Base-by-base conservation (phyloP, 2,797 vertebrate genomes). In the Percopsis omiscomaycus region DNA sequence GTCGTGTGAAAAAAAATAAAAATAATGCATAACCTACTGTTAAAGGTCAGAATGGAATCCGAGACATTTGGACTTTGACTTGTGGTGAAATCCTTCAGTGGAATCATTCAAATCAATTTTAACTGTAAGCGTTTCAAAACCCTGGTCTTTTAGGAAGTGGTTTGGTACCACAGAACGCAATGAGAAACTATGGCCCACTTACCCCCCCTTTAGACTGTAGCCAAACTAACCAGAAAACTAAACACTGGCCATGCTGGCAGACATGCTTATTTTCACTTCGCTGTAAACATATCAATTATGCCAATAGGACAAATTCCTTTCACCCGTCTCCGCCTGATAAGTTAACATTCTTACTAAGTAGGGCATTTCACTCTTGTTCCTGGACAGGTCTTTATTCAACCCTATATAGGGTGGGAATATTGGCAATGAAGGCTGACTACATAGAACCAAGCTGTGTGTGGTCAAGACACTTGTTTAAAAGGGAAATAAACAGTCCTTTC, bases 401-500 rank as follows among this genome's bases (percentile, higher is more conserved):
- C 64, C 61, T 61, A 44, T 61, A 73, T 3, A 62, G 58, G 73
- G 72, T 82, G 73, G 78, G 79, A 78, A 80, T 82, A 32, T 63
- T 10, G 55, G 22, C 63, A 62, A 79, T 32, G 55, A 71, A 74
- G 62, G 72, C 55, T 65, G 66, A 61, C 77, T 28, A 56, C 61
- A 56, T 48, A 56, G 30, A 71, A 56, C 68, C 1, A 1, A 22
- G 22, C 73, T 49, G 29, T 71, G 74, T 77, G 82, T 82, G 85
- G 82, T 74, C 88, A 65, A 46, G 47, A 22, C 22, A 82, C 62
- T 86, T 87, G 86, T 86, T 88, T 87, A 81, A 86, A 68, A 75
- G 30, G 66, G 74, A 84, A 79, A 86, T 86, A 89, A 87, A 91
- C 84, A 85, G 65, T 66, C 73, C 69, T 77, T 79, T 85, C 79